Percentiles rank a stretch among this genome's conserved stretches.
phyloP scores from a whole-genome alignment of 1,140 invertebrate species.

The Drosophila sucinea region DNA sequence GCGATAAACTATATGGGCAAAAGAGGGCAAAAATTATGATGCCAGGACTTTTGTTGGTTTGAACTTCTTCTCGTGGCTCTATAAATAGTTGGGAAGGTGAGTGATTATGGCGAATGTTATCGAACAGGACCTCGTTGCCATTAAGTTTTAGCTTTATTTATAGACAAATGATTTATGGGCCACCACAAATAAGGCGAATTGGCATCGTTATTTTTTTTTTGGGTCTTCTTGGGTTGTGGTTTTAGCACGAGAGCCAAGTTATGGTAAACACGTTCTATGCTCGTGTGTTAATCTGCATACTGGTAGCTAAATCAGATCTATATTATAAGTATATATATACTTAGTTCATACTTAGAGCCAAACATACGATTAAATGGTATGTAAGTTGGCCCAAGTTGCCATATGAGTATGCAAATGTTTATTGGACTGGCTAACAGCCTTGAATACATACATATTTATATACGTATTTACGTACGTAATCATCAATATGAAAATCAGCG shows the following conservation, averaged over 20 bases:
- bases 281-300: slow-evolving; percentile 66
- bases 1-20: slow-evolving; percentile 65
- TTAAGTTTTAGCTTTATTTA: slow-evolving; percentile 73
- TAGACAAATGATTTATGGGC: slow-evolving; percentile 68
- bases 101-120: slow-evolving; percentile 67
- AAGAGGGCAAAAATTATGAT: slow-evolving; percentile 44
- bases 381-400: slow-evolving; percentile 62
- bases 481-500: slow-evolving; percentile 43
- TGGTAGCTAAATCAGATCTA: slow-evolving; percentile 55
- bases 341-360: slow-evolving; percentile 29
- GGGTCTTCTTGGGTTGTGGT: neutral
- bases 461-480: slow-evolving; percentile 32
- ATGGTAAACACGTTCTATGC: slow-evolving; percentile 36
- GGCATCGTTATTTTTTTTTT: neutral
- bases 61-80: slow-evolving; percentile 43
- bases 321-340: slow-evolving; percentile 36
- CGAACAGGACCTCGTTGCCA: slow-evolving; percentile 52
- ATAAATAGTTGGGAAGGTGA: slow-evolving; percentile 66
- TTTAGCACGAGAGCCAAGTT: slow-evolving; percentile 36
- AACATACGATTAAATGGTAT: slow-evolving; percentile 40
- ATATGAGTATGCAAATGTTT: slow-evolving; percentile 67
- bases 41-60: slow-evolving; percentile 36
- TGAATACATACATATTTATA: slow-evolving; percentile 57
- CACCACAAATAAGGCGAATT: neutral
- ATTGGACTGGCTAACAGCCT: slow-evolving; percentile 52